phyloP scores from a whole-genome alignment of 2,113 vertebrate genomes.

The Hemiscyllium ocellatum region DNA sequence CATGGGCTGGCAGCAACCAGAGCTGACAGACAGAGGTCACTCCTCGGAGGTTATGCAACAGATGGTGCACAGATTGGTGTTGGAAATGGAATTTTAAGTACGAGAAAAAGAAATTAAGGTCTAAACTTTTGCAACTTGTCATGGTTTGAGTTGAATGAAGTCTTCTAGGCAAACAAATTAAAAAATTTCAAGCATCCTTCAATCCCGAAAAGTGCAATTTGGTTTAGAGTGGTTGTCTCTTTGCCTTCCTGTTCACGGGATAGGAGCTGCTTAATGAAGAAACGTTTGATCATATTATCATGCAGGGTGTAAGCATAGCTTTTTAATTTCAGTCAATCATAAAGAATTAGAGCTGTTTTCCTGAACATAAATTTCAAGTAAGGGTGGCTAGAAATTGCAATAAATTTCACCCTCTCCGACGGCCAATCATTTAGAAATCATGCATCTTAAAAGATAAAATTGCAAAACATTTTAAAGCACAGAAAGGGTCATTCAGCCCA shows the following conservation, averaged over 20 bases:
- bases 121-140: background rate
- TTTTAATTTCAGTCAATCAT: background rate
- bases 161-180: background rate
- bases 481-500: too few relatives aligned
- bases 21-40: background rate
- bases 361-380: background rate
- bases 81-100: background rate
- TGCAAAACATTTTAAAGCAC: too few relatives aligned
- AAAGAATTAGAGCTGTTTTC: background rate
- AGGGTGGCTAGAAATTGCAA: background rate
- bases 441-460: background rate
- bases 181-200: background rate
- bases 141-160: background rate
- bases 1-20: background rate
- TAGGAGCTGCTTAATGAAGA: background rate
- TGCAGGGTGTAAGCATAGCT: background rate
- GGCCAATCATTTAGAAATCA: background rate
- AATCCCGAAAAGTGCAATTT: background rate
- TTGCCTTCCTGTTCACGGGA: too few relatives aligned
- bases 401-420: background rate
- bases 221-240: background rate
- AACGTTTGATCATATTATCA: background rate
- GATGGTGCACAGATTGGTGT: background rate
- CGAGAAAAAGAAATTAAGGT: background rate
- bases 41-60: background rate